Percentiles rank a stretch among this genome's conserved stretches.
phyloP scores from a whole-genome alignment of 2,113 vertebrate genomes.

The Elephantulus edwardii region DNA sequence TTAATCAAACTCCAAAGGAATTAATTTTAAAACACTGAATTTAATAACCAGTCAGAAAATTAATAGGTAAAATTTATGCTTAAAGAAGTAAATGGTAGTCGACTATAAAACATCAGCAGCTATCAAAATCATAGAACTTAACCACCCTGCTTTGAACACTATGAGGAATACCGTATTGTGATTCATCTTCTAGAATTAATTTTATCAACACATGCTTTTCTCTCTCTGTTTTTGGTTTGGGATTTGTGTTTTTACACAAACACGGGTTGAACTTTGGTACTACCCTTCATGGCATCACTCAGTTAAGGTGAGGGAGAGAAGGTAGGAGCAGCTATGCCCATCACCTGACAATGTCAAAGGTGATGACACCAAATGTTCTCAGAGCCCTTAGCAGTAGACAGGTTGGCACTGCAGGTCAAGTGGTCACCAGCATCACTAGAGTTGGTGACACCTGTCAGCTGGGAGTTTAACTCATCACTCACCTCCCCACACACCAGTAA shows the following conservation, averaged over 20 bases:
- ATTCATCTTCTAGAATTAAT: not conserved
- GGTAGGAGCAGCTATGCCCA: too few relatives aligned
- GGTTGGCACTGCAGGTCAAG: too few relatives aligned
- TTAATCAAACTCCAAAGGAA: not conserved
- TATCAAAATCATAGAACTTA: not conserved
- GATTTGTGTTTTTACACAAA: not conserved
- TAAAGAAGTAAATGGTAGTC: constrained; percentile 4
- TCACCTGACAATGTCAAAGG: too few relatives aligned
- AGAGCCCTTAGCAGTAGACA: too few relatives aligned
- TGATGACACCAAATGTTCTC: too few relatives aligned
- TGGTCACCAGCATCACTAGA: too few relatives aligned
- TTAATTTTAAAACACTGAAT: not conserved
- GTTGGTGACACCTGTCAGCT: too few relatives aligned
- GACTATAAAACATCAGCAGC: not conserved
- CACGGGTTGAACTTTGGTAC: not conserved
- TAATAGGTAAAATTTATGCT: not conserved
- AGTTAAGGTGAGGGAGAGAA: too few relatives aligned
- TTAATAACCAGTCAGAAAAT: not conserved
- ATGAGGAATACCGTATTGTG: not conserved
- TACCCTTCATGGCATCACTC: too few relatives aligned
- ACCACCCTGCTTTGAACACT: not conserved
- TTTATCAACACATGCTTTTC: not conserved
- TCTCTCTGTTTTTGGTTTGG: too few relatives aligned
- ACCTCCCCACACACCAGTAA: too few relatives aligned
- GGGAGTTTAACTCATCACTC: too few relatives aligned